A percentile compares a stretch with the other conserved stretches of the same genome.
Conservation (phyloP, 2,888 invertebrate species). For the Aethes cnicana region DNA sequence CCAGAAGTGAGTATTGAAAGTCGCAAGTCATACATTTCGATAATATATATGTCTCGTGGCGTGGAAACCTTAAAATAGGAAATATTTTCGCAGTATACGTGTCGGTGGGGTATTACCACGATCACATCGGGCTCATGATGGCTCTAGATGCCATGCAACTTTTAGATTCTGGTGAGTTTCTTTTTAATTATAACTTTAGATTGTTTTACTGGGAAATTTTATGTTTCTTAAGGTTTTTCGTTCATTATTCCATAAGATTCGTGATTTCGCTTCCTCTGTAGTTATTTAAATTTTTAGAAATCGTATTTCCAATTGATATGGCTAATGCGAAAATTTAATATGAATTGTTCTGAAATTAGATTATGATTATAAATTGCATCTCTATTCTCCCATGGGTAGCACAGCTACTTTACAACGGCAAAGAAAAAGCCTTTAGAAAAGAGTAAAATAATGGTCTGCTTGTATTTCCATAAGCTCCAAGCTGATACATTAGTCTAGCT, state of each 20-base stretch:
- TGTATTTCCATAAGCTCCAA: constrained; percentile 34
- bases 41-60: background rate
- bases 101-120: constrained; percentile 93
- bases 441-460: background rate
- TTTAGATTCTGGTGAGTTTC: constrained; percentile 86
- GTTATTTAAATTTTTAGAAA: no score
- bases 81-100: constrained; percentile 89
- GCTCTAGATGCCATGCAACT: constrained; percentile 92
- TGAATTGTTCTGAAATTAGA: no score
- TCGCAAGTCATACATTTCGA: constrained; percentile 1
- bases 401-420: background rate
- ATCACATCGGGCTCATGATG: constrained; percentile 94
- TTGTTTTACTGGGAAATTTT: no score
- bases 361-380: no score
- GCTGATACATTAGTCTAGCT: constrained; percentile 62
- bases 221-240: no score
- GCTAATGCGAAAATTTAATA: no score
- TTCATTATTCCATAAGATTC: no score
- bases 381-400: no score
- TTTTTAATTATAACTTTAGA: no score
- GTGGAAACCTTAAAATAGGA: constrained; percentile 2
- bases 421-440: background rate
- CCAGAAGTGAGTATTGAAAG: constrained; percentile 88
- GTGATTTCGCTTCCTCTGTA: no score
- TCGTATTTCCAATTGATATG: no score